Base-by-base conservation (phyloP, 1,140 invertebrate genomes). In the Prorops nasuta region DNA sequence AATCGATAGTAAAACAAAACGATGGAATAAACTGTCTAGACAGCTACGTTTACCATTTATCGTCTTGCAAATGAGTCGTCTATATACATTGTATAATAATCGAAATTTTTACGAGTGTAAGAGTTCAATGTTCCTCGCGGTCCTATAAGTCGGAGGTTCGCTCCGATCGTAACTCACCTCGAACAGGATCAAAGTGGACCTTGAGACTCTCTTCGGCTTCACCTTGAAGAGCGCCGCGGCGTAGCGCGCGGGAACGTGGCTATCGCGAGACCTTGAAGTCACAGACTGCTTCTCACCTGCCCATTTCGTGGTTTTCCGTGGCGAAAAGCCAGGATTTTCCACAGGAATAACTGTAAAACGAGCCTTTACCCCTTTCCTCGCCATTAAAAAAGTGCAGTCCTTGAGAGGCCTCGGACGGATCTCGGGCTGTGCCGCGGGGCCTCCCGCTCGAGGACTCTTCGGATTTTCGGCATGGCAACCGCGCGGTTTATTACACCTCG, bases 221-320 rank as follows among this genome's bases (percentile, higher is more conserved):
- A 56, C 63, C 56, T 63, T 58, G 62, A 58, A 10, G 16, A 47
- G 19, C 32, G 39, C 48, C 51, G 35, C 32, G 57, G 50, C 24
- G 19, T 36, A 58, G 54, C 43, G n/a, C 50, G 51, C 54, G 47
- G 47, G 51, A 32, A 44, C 51, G 46, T n/a, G n/a, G 52, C 49
- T 61, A 36, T 51, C 57, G 44, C 41, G 35, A 54, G 62, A 69
- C 72, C 74, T 76, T 74, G 72, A 65, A 49, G 41, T 35, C 15
- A n/a, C n/a, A 47, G 60, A 74, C 71, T 74, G 66, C 35, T 45
- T 31, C 51, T 67, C 69, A 72, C 56, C 64, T 68, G 64, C 44
- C 50, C 24, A 61, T 63, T 64, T 64, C 57, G 58, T 66, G 64
- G 63, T 66, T 72, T 67, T 49, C 49, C 38, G 51, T 37, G 32